These are phyloP conservation scores for Ormyrus pomaceus DNA, from an alignment of 2,888 invertebrate genomes.

Conservation along the genomic window DNA sequence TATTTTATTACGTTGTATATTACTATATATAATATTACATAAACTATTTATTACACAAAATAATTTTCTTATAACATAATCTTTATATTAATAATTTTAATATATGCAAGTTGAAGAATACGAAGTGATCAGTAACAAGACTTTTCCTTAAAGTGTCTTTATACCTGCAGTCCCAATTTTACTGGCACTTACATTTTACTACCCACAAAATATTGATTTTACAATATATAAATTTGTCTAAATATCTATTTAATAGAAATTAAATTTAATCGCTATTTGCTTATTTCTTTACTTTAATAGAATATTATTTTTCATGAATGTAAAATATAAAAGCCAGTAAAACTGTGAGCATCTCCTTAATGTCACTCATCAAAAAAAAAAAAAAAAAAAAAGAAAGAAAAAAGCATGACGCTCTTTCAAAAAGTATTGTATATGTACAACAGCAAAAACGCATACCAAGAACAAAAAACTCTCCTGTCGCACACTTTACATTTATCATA, in stretches of 20 bases:
- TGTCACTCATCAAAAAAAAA: conserved; percentile 14
- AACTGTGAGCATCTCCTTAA: conserved; percentile 24
- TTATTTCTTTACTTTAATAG: background rate
- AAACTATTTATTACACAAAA: conserved; percentile 53
- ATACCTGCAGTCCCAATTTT: conserved; percentile 11
- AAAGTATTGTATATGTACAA: conserved; percentile 44
- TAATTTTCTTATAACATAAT: conserved; percentile 50
- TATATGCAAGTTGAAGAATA: conserved; percentile 44
- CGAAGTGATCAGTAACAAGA: conserved; percentile 46
- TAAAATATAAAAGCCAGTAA: conserved; percentile 20
- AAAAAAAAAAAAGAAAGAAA: no score
- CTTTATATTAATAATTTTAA: conserved; percentile 36
- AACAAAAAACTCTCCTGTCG: conserved; percentile 15
- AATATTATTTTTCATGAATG: conserved; percentile 12
- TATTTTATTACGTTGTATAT: conserved; percentile 46
- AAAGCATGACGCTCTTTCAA: conserved; percentile 22
- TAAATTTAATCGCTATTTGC: background rate
- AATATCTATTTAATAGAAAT: background rate
- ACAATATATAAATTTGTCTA: conserved; percentile 1
- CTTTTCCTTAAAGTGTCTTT: conserved; percentile 14
- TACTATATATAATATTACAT: conserved; percentile 48
- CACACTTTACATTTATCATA: conserved; percentile 28
- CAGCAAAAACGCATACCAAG: conserved; percentile 8
- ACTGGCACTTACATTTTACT: conserved; percentile 3
- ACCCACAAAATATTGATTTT: background rate